Base-by-base conservation (phyloP, 2,888 invertebrate genomes). In the Sphecodes monilicornis region DNA sequence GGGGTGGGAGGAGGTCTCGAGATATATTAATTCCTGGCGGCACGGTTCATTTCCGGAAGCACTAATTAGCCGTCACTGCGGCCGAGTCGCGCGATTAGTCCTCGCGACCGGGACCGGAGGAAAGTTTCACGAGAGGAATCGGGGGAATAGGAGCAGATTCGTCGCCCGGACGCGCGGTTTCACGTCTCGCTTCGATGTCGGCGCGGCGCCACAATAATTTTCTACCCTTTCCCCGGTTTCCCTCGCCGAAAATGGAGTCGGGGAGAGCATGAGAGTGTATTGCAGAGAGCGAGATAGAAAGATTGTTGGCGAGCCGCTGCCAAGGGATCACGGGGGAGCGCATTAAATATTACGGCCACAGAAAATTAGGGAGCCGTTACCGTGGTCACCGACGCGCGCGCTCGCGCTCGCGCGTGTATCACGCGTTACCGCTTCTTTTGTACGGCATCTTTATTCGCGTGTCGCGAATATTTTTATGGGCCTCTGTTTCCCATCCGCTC, bases 171-270 rank as follows among this genome's bases (percentile, higher is more conserved):
- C 66, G 66, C 66, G 66, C 22, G 32, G 64, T 66, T 66, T 39
- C 66, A 76, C 70, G 77, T 57, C 72, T 77, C 82, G 76, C 76
- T 79, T 69, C 85, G 87, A 87, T 76, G 84, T 79, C 87, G 84
- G 66, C 72, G 89, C 89, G 90, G 90, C 89, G 90, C 90, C 90
- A 85, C 90, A 86, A 90, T 90, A 90, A 90, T 90, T 90, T 84
- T 89, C 87, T 77, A 81, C 68, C 86, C 76, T 32, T 70, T 22
- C 60, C 54, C 66, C 36, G 39, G 16, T 64, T 73, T 80, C 76
- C 87, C 80, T 74, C 60, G 75, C 11, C 86, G 90, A 78, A 87
- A 85, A 89, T 66, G 85, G 83, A 86, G 70, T 78, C 64, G 50
- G 50, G 36, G 80, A 43, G 80, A 60, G 60, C 2, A 13, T 0